Base-by-base conservation (phyloP, 2,797 vertebrate genomes). In the Meriones psammophilus region DNA sequence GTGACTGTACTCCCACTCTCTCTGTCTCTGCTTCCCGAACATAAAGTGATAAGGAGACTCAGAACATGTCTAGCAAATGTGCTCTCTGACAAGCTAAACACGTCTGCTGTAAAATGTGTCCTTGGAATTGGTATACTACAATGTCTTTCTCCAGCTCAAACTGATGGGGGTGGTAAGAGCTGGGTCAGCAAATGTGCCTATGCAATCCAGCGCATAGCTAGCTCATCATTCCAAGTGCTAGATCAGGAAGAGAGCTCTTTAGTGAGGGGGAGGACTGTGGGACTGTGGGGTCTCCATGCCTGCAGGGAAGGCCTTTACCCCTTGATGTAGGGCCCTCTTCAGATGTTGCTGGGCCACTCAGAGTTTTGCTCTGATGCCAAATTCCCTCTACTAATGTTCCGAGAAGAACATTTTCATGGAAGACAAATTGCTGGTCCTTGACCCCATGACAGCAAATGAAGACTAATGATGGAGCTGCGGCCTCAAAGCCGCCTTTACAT, bases 391-490 rank as follows among this genome's bases (percentile, higher is more conserved):
- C 78, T 87, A 46, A 96, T 96, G 58, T 50, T 97, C 54, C 2
- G 71, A 46, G 69, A 97, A 96, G 73, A 71, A 93, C 1, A 18
- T 92, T 97, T 96, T 93, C 79, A 81, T 93, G 56, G 86, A 80
- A 92, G 56, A 62, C 66, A 97, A 97, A 96, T 42, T 12, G 74
- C 46, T 36, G 2, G 64, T 95, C 80, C 71, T 83, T 96, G 54
- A 92, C 90, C 12, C 42, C 91, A 42, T 33, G 84, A 89, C 15
- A 96, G 54, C 50, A 96, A 92, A 89, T 96, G 95, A 56, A 88
- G 68, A 93, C 88, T 92, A 94, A 94, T 87, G 89, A 77, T 39
- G 71, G 60, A 95, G 80, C 68, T 36, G 20, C 46, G 39, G 66
- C 94, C 85, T 39, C 88, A 20, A 1, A 86, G 12, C 8, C 87